Conservation (phyloP, 2,888 invertebrate genomes). For the Mechanitis messenoides region DNA sequence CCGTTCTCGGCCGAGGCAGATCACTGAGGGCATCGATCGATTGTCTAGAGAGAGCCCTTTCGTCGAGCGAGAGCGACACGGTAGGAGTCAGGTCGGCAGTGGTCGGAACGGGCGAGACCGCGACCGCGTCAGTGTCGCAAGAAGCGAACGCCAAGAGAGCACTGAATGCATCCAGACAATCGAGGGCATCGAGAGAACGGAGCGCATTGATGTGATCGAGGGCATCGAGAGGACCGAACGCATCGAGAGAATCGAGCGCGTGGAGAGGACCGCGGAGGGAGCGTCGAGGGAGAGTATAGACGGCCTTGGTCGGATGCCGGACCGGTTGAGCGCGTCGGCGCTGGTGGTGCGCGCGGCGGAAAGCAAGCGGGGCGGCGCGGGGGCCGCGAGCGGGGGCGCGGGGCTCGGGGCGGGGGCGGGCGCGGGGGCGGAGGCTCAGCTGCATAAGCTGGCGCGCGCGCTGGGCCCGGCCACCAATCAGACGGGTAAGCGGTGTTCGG, state of each 20-base stretch:
- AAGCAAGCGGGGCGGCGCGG: conserved; percentile 48
- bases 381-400: conserved; percentile 51
- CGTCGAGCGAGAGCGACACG: conserved; percentile 1
- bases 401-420: conserved; percentile 45
- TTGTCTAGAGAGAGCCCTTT: neutral
- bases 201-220: too few species aligned
- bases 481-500: conserved; percentile 73
- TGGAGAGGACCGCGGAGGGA: conserved; percentile 25
- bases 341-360: conserved; percentile 58
- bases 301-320: neutral
- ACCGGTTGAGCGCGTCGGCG: conserved; percentile 41
- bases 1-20: conserved; percentile 46
- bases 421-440: conserved; percentile 70
- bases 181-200: too few species aligned
- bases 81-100: conserved; percentile 26
- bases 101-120: conserved; percentile 6
- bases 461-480: conserved; percentile 72
- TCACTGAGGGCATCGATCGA: neutral
- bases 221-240: too few species aligned
- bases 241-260: too few species aligned
- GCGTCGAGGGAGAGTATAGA: conserved; percentile 23
- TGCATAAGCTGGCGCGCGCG: conserved; percentile 68
- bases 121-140: too few species aligned
- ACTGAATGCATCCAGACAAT: too few species aligned
- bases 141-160: too few species aligned